Conservation (phyloP, 2,888 invertebrate genomes). For the Phasia obesa region DNA sequence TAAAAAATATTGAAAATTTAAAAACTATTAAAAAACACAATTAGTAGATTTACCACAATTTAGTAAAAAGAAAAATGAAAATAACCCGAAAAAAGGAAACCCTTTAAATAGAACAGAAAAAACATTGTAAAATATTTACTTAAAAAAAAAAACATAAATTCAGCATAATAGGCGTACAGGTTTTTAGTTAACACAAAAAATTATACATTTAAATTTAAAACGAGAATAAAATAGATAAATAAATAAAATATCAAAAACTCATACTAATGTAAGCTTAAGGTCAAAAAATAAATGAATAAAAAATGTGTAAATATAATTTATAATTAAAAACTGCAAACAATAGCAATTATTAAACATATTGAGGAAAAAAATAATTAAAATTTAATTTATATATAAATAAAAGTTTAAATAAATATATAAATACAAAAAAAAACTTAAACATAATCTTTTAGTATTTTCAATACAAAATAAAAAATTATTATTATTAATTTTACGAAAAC, state of each 20-base stretch:
- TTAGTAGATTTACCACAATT: constrained; percentile 72
- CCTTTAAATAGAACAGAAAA: constrained; percentile 53
- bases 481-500: constrained; percentile 41
- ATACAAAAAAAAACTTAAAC: too few relatives aligned
- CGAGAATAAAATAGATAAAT: constrained; percentile 54
- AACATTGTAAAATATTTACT: constrained; percentile 62
- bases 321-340: constrained; percentile 73
- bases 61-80: constrained; percentile 42
- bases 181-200: constrained; percentile 69
- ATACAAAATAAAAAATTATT: constrained; percentile 38
- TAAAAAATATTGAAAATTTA: constrained; percentile 52
- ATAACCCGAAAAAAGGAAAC: constrained; percentile 8
- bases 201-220: constrained; percentile 23
- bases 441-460: constrained; percentile 65
- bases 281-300: constrained; percentile 38
- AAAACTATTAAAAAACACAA: constrained; percentile 64
- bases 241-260: constrained; percentile 39
- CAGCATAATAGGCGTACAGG: constrained; percentile 48
- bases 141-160: constrained; percentile 42
- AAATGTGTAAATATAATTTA: constrained; percentile 64
- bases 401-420: constrained; percentile 39
- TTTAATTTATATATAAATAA: constrained; percentile 50
- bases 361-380: constrained; percentile 64
- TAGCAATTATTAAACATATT: constrained; percentile 79
- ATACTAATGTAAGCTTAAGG: constrained; percentile 60